Conservation (phyloP, 2,888 invertebrate genomes). For the Stenichneumon culpator region DNA sequence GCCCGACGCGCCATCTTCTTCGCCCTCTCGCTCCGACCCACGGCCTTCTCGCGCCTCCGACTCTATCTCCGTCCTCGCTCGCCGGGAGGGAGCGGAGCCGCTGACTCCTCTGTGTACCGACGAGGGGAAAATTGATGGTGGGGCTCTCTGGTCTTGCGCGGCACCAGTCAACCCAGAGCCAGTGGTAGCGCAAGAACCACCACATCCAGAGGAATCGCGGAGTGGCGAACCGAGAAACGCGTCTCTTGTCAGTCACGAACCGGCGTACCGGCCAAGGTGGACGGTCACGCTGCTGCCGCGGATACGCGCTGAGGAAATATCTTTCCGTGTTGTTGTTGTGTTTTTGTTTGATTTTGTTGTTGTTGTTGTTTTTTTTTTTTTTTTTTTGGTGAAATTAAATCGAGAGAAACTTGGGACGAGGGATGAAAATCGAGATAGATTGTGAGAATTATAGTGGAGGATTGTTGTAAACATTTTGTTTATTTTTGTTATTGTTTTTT, state of each 20-base stretch:
- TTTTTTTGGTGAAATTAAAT: not conserved
- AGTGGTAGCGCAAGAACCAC: conserved; percentile 83
- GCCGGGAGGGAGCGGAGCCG: conserved; percentile 51
- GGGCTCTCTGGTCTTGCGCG: conserved; percentile 84
- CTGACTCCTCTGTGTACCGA: conserved; percentile 54
- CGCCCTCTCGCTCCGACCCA: conserved; percentile 23
- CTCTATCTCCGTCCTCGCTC: conserved; percentile 46
- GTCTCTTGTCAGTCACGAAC: conserved; percentile 55
- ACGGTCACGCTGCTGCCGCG: conserved; percentile 6
- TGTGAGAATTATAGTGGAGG: not conserved
- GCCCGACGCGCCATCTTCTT: conserved; percentile 18
- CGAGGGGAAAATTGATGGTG: conserved; percentile 80
- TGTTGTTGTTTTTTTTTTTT: not conserved
- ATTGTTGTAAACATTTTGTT: not conserved
- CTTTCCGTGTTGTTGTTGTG: conserved; percentile 1
- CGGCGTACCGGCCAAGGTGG: conserved; percentile 51
- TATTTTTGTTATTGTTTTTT: not conserved
- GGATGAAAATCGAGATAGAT: not conserved
- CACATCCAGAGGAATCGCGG: conserved; percentile 66
- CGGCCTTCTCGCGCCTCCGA: conserved; percentile 17
- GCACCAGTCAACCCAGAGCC: conserved; percentile 84
- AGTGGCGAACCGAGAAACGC: conserved; percentile 41
- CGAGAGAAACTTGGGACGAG: no score
- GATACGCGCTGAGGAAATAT: not conserved
- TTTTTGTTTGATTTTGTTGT: not conserved